A percentile compares a stretch with the other conserved stretches of the same genome.
Evolutionary conservation across 1,140 invertebrate genomes (phyloP).

Genomic region (Hyles vespertilio): DNA sequence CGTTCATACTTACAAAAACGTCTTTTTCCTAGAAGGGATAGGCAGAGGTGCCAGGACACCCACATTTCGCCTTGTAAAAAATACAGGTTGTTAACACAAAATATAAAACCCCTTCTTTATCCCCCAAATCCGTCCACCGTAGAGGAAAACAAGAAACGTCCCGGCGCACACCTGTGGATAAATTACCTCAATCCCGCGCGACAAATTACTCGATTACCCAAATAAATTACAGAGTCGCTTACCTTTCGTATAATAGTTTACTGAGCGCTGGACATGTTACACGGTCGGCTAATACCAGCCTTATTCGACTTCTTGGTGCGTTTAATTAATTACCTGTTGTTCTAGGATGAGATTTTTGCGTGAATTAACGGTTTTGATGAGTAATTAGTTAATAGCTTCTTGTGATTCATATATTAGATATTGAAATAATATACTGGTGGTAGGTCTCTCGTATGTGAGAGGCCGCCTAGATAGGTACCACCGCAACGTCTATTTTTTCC

Average conservation of each 20-base stretch:
- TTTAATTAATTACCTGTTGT: background rate
- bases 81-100: background rate
- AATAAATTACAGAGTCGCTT: constrained; percentile 33
- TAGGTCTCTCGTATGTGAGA: too few relatives aligned
- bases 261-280: constrained; percentile 2
- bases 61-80: too few relatives aligned
- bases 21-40: too few relatives aligned
- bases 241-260: constrained; percentile 15
- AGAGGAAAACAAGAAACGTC: constrained; percentile 9
- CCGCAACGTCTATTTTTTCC: too few relatives aligned
- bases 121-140: background rate
- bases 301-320: background rate
- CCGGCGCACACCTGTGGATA: constrained; percentile 25
- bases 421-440: background rate
- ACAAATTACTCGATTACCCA: constrained; percentile 42
- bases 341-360: background rate
- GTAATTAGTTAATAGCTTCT: background rate
- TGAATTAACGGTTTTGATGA: background rate
- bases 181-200: constrained; percentile 36
- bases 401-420: background rate
- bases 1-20: too few relatives aligned
- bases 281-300: background rate
- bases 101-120: background rate
- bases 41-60: too few relatives aligned
- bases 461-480: too few relatives aligned